These are phyloP conservation scores for Spinibarbus caldwelli DNA, from an alignment of 2,797 vertebrate species.

Conservation along the genomic window DNA sequence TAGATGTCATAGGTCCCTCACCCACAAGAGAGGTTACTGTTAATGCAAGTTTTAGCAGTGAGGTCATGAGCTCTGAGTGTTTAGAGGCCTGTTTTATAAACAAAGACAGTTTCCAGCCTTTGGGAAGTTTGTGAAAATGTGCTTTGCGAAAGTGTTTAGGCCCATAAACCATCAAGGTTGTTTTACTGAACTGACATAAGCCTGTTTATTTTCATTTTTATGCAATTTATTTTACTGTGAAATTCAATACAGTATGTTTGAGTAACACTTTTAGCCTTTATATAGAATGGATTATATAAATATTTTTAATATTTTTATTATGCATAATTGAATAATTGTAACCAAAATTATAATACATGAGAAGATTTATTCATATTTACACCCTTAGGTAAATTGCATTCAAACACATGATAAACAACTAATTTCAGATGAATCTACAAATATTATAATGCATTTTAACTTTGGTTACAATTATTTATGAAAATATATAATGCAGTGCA, in stretches of 20 bases:
- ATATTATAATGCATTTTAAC: not conserved
- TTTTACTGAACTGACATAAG: not conserved
- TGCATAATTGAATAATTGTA: not conserved
- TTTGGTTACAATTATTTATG: not conserved
- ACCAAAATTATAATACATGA: not conserved
- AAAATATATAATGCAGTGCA: not conserved
- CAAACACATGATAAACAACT: not conserved
- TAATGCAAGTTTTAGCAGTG: constrained; percentile 49
- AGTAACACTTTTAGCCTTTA: not conserved
- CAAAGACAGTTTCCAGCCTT: constrained; percentile 48
- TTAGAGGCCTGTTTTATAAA: constrained; percentile 5
- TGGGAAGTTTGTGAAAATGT: constrained; percentile 10
- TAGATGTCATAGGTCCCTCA: constrained; percentile 38
- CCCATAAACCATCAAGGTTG: not conserved
- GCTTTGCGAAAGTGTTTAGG: not conserved
- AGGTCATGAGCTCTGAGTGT: constrained; percentile 49
- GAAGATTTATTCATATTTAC: not conserved
- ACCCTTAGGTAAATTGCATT: not conserved
- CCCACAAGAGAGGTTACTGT: constrained; percentile 62
- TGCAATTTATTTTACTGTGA: no score
- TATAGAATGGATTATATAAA: not conserved
- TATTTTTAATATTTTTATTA: not conserved
- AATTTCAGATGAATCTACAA: not conserved
- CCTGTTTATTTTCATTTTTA: not conserved
- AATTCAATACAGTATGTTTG: not conserved